Conservation (phyloP, 2,888 invertebrate genomes). For the Chymomyza procnemis region DNA sequence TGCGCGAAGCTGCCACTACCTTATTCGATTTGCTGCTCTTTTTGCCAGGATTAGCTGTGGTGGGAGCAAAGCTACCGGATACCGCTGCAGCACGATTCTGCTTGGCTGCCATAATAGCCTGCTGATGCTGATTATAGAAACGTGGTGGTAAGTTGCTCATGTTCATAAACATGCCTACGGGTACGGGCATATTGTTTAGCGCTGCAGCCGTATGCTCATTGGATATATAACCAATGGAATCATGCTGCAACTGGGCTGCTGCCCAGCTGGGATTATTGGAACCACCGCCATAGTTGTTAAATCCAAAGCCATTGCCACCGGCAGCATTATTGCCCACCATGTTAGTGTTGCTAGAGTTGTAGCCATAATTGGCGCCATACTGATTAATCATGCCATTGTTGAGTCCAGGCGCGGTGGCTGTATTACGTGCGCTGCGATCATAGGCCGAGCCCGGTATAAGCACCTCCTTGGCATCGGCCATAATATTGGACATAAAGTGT, state of each 20-base stretch:
- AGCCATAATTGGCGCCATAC: slow-evolving; percentile 8
- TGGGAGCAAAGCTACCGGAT: slow-evolving; percentile 71
- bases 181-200: slow-evolving; percentile 91
- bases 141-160: slow-evolving; percentile 88
- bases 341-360: slow-evolving; percentile 24
- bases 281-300: slow-evolving; percentile 27
- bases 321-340: background rate
- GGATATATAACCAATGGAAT: slow-evolving; percentile 95
- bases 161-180: slow-evolving; percentile 96
- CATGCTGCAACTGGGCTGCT: slow-evolving; percentile 81
- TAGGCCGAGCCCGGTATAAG: slow-evolving; percentile 96
- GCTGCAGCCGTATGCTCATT: slow-evolving; percentile 88
- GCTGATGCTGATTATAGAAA: slow-evolving; percentile 87
- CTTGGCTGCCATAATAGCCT: slow-evolving; percentile 80
- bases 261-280: slow-evolving; percentile 36
- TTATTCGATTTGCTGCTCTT: slow-evolving; percentile 25
- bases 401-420: slow-evolving; percentile 39
- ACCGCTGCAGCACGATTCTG: slow-evolving; percentile 76
- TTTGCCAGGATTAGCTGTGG: slow-evolving; percentile 48
- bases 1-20: background rate
- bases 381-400: slow-evolving; percentile 25
- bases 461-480: slow-evolving; percentile 97
- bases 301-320: slow-evolving; percentile 6
- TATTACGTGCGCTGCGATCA: slow-evolving; percentile 82
- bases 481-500: slow-evolving; percentile 97